Conservation (phyloP, 1,140 invertebrate species). For the Brachionus koreanus region DNA sequence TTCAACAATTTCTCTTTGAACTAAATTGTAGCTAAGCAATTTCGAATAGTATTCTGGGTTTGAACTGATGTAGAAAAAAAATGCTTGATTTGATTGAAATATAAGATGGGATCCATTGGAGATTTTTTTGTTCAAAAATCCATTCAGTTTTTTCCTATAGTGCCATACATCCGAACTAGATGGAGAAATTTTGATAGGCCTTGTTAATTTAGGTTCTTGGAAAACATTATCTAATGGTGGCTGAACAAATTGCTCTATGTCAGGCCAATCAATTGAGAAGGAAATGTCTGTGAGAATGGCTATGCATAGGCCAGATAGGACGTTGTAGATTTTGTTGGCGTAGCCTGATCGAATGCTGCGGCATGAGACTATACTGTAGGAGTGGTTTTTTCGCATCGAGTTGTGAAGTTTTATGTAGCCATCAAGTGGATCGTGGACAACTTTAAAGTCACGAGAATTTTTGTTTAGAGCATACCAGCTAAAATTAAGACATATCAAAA, state of each 20-base stretch:
- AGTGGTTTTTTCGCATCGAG: background rate
- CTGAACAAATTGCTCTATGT: background rate
- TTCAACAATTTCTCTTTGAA: background rate
- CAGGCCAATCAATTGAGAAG: background rate
- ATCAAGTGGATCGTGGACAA: background rate
- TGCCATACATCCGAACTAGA: background rate
- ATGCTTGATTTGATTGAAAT: background rate
- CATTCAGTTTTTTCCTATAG: background rate
- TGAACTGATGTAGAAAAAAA: background rate
- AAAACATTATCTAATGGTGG: background rate
- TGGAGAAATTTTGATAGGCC: background rate
- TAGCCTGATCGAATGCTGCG: background rate
- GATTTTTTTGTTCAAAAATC: background rate
- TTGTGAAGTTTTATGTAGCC: background rate
- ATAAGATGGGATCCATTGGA: background rate
- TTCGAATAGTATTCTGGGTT: background rate
- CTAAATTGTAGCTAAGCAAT: background rate
- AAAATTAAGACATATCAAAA: background rate
- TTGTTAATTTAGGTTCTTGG: background rate
- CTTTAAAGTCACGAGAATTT: background rate
- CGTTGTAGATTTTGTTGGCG: constrained; percentile 17
- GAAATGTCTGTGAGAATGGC: background rate
- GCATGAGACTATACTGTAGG: background rate
- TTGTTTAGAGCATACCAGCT: background rate
- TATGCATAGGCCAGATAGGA: background rate